A percentile compares a stretch with the other conserved stretches of the same genome.
Evolutionary conservation across 2,888 invertebrate species (phyloP).

Genomic region (Eurytoma adleriae): DNA sequence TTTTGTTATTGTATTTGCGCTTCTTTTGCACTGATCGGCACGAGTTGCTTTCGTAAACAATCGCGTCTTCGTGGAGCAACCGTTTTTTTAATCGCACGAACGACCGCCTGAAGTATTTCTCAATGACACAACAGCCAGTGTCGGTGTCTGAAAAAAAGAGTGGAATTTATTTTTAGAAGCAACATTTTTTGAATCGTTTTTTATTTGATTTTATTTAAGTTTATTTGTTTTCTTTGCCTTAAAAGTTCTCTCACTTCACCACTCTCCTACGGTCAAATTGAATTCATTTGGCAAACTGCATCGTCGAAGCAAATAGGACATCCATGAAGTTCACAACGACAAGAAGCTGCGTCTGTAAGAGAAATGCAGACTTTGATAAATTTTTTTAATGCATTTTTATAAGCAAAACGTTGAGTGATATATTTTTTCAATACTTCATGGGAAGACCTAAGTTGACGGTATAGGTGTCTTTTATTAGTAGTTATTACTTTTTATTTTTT

Average conservation of each 20-base stretch:
- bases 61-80: too few species aligned
- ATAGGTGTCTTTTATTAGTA: conserved; percentile 17
- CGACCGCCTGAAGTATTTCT: too few species aligned
- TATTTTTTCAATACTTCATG: conserved; percentile 50
- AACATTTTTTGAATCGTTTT: background rate
- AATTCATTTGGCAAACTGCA: conserved; percentile 52
- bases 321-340: conserved; percentile 57
- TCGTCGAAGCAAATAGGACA: conserved; percentile 49
- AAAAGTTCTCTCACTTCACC: conserved; percentile 51
- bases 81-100: too few species aligned
- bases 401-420: conserved; percentile 14
- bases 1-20: background rate
- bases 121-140: too few species aligned
- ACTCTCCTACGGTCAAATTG: conserved; percentile 30
- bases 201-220: conserved; percentile 44
- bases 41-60: too few species aligned
- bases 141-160: too few species aligned
- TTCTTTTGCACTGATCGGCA: background rate
- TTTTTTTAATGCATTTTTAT: conserved; percentile 40
- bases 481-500: background rate
- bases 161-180: background rate
- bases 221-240: conserved; percentile 42
- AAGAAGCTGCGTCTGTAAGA: conserved; percentile 57
- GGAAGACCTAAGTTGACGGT: conserved; percentile 34
- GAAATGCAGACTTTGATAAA: conserved; percentile 48